Evolutionary conservation across 30 jellyfish, hydroid and myxozoan genomes (phyloP), one percentile per base, ranked within the genome.

Genomic region (Hydractinia symbiolongicarpus): DNA sequence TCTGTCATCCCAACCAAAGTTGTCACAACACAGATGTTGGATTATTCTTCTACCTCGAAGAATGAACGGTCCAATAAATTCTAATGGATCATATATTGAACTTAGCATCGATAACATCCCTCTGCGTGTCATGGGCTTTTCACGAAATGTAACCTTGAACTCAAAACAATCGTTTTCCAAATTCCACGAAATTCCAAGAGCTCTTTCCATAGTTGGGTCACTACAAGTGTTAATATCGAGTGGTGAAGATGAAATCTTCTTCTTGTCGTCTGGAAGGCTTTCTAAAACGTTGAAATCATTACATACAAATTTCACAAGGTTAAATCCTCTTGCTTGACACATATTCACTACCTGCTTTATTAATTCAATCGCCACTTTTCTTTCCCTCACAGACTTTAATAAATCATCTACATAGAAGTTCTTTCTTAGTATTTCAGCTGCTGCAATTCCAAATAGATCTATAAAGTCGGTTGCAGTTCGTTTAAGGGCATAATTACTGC

Each of bases 51-150:
- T 77, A 51, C 82, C 85, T 17, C 56, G 2, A 81, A 77, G 56
- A 3, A 56, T 54, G 55, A 51, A 52, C 9, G 85, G 85, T 17
- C 82, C 49, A 8, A 52, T 50, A 54, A 77, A 77, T 14, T 84
- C 85, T 14, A 13, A 16, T 77, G 85, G 85, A 50, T 30, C 44
- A 30, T 30, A 30, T 30, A 30, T 30, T 30, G 44, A 30, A 30
- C 44, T 30, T 30, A 30, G 54, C 85, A 56, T 20, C 55, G 85
- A 77, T 61, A 77, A 61, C 85, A 77, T 77, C 8, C 83, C 85
- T 56, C 85, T 77, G 17, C 82, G 54, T 58, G 85, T 77, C 82
- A 56, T 16, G 4, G 85, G 85, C 56, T 77, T 77, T 30, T 77
- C 82, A 13, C 54, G 54, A 17, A 14, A 40, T 21, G 20, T 17